Evolutionary conservation across 2,797 vertebrate genomes (phyloP).

Genomic region (Falco novaeseelandiae): DNA sequence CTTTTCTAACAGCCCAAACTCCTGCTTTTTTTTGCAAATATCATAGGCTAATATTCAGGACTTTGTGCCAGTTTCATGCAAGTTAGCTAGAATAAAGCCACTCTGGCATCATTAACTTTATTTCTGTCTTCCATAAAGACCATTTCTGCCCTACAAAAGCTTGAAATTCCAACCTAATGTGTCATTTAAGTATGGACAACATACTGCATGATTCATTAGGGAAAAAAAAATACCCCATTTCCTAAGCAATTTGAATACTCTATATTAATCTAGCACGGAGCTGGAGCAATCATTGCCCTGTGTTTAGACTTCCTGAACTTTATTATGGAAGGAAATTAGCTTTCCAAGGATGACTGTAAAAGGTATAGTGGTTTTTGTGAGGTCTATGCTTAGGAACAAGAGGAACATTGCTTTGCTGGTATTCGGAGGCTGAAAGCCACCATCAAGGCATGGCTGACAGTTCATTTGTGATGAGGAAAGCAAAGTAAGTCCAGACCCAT

Average conservation of each 20-base stretch:
- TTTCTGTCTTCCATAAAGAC: not conserved
- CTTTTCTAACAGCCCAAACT: not conserved
- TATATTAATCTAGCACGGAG: constrained; percentile 14
- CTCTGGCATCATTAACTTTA: not conserved
- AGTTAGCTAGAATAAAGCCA: not conserved
- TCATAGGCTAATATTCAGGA: not conserved
- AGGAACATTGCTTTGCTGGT: not conserved
- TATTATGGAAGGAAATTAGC: not conserved
- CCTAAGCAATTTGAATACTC: constrained; percentile 5
- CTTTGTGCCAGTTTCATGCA: not conserved
- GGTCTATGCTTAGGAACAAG: not conserved
- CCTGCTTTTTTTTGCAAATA: not conserved
- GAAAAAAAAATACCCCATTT: not conserved
- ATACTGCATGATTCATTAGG: not conserved
- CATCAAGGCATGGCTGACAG: fast-evolving
- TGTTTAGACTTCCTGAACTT: not conserved
- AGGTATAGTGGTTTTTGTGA: not conserved
- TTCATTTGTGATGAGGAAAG: not conserved
- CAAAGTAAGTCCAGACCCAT: not conserved
- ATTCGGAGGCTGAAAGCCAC: not conserved
- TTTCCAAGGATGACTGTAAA: not conserved
- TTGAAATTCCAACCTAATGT: not conserved
- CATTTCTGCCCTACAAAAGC: not conserved
- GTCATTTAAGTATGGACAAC: not conserved
- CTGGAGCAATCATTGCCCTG: not conserved